phyloP scores from a whole-genome alignment of 2,888 invertebrate species.

The Thereva nobilitata region DNA sequence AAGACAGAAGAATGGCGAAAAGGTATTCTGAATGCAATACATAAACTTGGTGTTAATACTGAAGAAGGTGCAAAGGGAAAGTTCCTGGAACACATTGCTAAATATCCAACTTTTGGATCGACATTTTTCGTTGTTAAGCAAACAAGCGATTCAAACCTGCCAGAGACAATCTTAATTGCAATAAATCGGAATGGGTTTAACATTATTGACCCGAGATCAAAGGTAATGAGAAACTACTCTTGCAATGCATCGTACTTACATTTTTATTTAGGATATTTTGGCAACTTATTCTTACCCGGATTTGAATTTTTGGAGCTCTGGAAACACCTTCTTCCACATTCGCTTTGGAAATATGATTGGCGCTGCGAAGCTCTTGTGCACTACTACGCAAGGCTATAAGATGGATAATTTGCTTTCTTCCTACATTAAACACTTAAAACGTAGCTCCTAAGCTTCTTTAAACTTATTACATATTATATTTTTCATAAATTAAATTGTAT shows the following conservation, averaged over 20 bases:
- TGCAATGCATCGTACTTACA: conserved; percentile 45
- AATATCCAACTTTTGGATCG: conserved; percentile 86
- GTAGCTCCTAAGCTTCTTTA: too few relatives aligned
- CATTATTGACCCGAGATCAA: conserved; percentile 83
- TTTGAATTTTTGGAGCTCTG: conserved; percentile 93
- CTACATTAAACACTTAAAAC: conserved; percentile 67
- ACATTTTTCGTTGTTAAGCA: conserved; percentile 95
- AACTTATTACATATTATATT: too few relatives aligned
- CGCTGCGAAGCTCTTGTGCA: conserved; percentile 85
- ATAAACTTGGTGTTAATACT: conserved; percentile 57
- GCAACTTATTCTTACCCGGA: conserved; percentile 85
- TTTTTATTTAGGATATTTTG: conserved; percentile 68
- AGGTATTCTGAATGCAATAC: conserved; percentile 66
- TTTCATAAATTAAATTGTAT: too few relatives aligned
- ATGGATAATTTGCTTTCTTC: conserved; percentile 95
- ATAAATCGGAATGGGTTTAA: conserved; percentile 91
- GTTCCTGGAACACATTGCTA: conserved; percentile 68
- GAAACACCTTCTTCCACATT: conserved; percentile 93
- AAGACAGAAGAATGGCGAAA: conserved; percentile 83
- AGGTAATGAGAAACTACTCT: conserved; percentile 69
- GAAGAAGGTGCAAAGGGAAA: conserved; percentile 77
- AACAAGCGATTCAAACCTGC: conserved; percentile 82
- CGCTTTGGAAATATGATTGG: conserved; percentile 93
- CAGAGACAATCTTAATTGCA: conserved; percentile 83
- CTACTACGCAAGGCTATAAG: conserved; percentile 92